Conservation (phyloP, 1,140 invertebrate genomes). For the Maconellicoccus hirsutus region DNA sequence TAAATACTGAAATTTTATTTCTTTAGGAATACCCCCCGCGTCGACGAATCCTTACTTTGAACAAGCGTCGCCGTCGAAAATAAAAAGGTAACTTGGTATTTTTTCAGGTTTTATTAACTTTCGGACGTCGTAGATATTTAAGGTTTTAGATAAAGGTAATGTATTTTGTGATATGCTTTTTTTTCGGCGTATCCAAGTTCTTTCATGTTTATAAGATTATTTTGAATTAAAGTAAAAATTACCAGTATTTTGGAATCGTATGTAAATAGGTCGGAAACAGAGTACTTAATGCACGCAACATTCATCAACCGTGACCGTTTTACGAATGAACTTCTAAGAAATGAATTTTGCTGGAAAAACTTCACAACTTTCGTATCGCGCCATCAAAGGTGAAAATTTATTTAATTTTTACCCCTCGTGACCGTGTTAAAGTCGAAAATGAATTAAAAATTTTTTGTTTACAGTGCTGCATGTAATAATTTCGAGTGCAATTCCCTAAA, state of each 20-base stretch:
- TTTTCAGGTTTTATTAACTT: no score
- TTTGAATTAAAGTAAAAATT: neutral
- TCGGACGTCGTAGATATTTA: no score
- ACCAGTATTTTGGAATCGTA: neutral
- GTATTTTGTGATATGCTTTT: no score
- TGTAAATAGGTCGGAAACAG: neutral
- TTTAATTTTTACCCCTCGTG: neutral
- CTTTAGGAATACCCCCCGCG: no score
- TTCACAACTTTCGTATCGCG: neutral
- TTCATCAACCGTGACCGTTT: slow-evolving; percentile 3
- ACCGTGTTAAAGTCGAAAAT: no score
- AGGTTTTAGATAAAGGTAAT: neutral
- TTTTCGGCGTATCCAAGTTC: neutral
- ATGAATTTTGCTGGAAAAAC: neutral
- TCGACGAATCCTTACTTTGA: no score
- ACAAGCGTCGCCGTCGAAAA: no score
- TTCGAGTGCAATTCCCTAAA: no score
- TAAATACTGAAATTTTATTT: no score
- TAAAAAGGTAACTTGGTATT: no score
- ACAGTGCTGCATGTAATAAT: no score
- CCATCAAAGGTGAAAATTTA: neutral
- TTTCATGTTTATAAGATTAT: neutral
- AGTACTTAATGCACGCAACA: neutral
- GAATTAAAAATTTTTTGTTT: no score
- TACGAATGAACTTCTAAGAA: neutral